These are phyloP conservation scores for Blennius ocellaris DNA, from an alignment of 2,113 vertebrate genomes.

Conservation along the genomic window DNA sequence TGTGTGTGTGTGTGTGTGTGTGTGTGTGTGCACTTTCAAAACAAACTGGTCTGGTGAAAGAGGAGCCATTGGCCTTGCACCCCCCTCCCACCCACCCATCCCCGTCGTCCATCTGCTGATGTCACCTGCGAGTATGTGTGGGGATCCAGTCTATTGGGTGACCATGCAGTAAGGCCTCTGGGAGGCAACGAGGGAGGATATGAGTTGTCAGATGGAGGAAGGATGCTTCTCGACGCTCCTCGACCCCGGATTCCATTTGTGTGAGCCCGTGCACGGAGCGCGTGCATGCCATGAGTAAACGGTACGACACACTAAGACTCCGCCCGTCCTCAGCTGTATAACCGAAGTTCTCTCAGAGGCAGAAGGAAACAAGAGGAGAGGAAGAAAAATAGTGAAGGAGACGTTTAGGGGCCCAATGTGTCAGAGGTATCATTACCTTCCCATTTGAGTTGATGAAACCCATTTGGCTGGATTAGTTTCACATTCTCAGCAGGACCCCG, in stretches of 20 bases:
- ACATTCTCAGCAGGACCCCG: slow-evolving; percentile 58
- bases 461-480: slow-evolving; percentile 76
- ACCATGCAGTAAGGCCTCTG: slow-evolving; percentile 58
- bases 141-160: slow-evolving; percentile 57
- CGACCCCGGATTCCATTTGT: slow-evolving; percentile 5
- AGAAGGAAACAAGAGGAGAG: slow-evolving; percentile 19
- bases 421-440: slow-evolving; percentile 70
- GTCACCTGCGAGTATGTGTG: slow-evolving; percentile 53
- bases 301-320: slow-evolving; percentile 10
- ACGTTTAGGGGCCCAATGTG: slow-evolving; percentile 55
- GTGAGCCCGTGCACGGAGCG: not conserved
- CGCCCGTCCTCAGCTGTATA: slow-evolving; percentile 47
- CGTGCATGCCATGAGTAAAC: not conserved
- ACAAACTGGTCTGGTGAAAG: slow-evolving; percentile 66
- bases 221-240: slow-evolving; percentile 45
- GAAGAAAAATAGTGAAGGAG: slow-evolving; percentile 49
- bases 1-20: slow-evolving; percentile 14
- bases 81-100: slow-evolving; percentile 28
- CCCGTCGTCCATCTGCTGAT: slow-evolving; percentile 71
- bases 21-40: slow-evolving; percentile 54
- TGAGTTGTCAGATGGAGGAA: slow-evolving; percentile 62
- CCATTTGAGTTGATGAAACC: slow-evolving; percentile 74
- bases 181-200: slow-evolving; percentile 40
- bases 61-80: slow-evolving; percentile 64
- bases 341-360: slow-evolving; percentile 52